Evolutionary conservation across 2,888 invertebrate species (phyloP).

Genomic region (Mystacides longicornis): DNA sequence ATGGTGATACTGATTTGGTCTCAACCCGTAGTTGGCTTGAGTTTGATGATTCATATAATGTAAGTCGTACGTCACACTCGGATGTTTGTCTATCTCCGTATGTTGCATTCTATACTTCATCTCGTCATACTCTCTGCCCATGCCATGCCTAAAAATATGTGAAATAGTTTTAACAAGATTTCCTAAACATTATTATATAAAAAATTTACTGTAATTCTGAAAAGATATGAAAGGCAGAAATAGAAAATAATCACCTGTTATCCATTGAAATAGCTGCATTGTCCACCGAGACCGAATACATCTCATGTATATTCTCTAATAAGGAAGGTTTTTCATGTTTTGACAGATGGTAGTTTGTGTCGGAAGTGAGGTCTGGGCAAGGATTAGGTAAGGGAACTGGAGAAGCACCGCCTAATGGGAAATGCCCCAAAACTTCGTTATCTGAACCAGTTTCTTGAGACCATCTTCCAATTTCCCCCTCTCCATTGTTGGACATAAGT

Average conservation of each 20-base stretch:
- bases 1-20: slow-evolving; percentile 39
- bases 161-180: no score
- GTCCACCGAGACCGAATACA: slow-evolving; percentile 45
- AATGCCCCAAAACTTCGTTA: slow-evolving; percentile 54
- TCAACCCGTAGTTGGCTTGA: slow-evolving; percentile 45
- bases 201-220: no score
- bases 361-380: slow-evolving; percentile 68
- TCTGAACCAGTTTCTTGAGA: slow-evolving; percentile 74
- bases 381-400: slow-evolving; percentile 59
- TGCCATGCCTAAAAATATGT: slow-evolving; percentile 37
- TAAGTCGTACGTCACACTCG: slow-evolving; percentile 40
- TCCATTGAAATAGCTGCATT: slow-evolving; percentile 39
- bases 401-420: slow-evolving; percentile 48
- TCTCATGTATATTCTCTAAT: slow-evolving; percentile 52
- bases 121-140: slow-evolving; percentile 37
- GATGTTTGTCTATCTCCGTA: slow-evolving; percentile 41
- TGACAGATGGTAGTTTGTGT: slow-evolving; percentile 48
- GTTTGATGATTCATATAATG: slow-evolving; percentile 44
- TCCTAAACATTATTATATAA: no score
- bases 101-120: slow-evolving; percentile 41
- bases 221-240: no score
- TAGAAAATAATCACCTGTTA: slow-evolving; percentile 35
- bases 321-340: slow-evolving; percentile 48
- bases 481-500: slow-evolving; percentile 26
- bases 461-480: slow-evolving; percentile 55